Base-by-base conservation (phyloP, 2,888 invertebrate species). In the Thymelicus lineola region DNA sequence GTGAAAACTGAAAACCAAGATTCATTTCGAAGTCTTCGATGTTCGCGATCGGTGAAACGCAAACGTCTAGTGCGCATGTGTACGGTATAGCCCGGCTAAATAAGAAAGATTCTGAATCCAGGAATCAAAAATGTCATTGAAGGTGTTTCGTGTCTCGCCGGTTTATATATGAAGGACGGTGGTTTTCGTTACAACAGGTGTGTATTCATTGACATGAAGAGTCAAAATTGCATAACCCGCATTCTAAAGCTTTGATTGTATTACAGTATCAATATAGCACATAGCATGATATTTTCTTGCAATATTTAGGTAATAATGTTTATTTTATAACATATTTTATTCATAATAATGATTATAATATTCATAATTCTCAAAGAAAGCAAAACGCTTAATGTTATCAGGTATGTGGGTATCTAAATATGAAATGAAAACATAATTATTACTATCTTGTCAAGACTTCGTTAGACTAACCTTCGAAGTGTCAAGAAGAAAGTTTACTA, bases 41-140 rank as follows among this genome's bases (percentile, higher is more conserved):
- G 42, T 42, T 60, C 17, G 28, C 58, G 42, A 69, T 69, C 68
- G 68, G 58, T 69, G 63, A 63, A 50, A 63, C 36, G 48, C 20
- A 58, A n/a, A 48, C 14, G 14, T 36, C 17, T 10, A 76, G 60
- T 80, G 85, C 87, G 87, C 87, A 87, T 87, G 87, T 87, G 87
- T 82, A 83, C 79, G 65, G 38, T 63, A 61, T 42, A 74, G 82
- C 66, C 73, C 80, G 72, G 66, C 60, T 35, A 62, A 67, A 36
- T 71, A 66, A 35, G 15, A 53, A n/a, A 70, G 63, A 10, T 17
- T 4, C 17, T 0, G 53, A 45, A 53, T 42, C 12, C 17, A 42
- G 20, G 4, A 53, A 67, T 17, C 50, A 42, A 69, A 42, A 66
- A 48, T 9, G 70, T 20, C 71, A 61, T 28, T 46, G 35, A 60